phyloP scores from a whole-genome alignment of 2,888 invertebrate species.

The Pachycephus smyrnensis region DNA sequence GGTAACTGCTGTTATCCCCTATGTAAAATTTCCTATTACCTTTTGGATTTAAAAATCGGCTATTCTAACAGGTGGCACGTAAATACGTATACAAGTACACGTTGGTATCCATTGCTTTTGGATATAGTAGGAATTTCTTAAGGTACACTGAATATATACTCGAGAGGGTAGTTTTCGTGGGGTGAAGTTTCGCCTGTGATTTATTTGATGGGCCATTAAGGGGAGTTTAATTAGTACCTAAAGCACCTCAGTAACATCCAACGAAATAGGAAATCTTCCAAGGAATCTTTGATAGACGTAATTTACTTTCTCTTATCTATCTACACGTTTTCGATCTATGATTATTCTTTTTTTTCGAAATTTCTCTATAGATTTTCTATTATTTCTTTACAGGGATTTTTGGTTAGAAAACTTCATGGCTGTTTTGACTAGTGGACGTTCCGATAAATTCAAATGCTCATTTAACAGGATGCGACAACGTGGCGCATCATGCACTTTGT shows the following conservation, averaged over 20 bases:
- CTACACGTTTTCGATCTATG: background rate
- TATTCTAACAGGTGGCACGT: slow-evolving; percentile 44
- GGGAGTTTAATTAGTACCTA: background rate
- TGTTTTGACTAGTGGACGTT: background rate
- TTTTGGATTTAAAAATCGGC: slow-evolving; percentile 15
- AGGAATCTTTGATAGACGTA: background rate
- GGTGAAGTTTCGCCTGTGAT: background rate
- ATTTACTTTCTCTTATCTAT: background rate
- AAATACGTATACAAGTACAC: slow-evolving; percentile 25
- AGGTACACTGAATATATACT: background rate
- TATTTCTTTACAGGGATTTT: background rate
- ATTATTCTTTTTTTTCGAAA: background rate
- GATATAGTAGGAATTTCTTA: too few relatives aligned
- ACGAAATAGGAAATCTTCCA: background rate
- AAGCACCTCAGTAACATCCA: background rate
- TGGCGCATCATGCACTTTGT: background rate
- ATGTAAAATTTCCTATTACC: background rate
- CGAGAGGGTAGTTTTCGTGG: too few relatives aligned
- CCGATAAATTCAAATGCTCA: background rate
- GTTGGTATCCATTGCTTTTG: background rate
- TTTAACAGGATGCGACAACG: background rate
- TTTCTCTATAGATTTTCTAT: background rate
- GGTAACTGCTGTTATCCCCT: background rate
- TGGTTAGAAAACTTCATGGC: background rate
- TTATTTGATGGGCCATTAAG: background rate